Evolutionary conservation across 2,888 invertebrate species (phyloP).

Genomic region (Euzetes globulus): DNA sequence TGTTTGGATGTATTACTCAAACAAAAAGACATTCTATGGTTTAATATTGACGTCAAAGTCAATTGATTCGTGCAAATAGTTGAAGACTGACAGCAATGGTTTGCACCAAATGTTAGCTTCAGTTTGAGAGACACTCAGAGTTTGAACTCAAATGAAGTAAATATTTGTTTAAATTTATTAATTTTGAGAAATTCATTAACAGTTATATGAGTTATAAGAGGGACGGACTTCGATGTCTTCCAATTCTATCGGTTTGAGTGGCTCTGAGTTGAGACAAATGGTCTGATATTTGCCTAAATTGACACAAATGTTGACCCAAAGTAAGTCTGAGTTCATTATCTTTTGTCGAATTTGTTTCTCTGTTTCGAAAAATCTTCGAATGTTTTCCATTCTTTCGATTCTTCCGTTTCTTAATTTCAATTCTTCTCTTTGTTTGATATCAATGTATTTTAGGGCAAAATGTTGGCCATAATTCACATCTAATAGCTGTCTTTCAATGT

Average conservation of each 20-base stretch:
- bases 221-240: background rate
- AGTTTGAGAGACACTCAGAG: background rate
- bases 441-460: background rate
- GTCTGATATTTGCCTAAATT: background rate
- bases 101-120: background rate
- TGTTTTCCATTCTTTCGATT: background rate
- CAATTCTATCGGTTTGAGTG: background rate
- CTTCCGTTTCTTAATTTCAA: background rate
- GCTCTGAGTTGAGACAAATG: background rate
- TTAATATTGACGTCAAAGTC: background rate
- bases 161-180: background rate
- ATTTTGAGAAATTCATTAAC: background rate
- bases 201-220: background rate
- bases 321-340: background rate
- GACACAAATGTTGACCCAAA: background rate
- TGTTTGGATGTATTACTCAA: background rate
- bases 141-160: background rate
- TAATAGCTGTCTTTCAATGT: background rate
- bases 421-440: background rate
- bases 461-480: background rate
- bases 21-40: background rate
- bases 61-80: background rate
- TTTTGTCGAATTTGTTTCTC: background rate
- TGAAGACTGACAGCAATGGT: background rate
- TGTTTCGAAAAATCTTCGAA: background rate